A percentile compares a stretch with the other conserved stretches of the same genome.
phyloP scores from a whole-genome alignment of 1,140 invertebrate species.

The Sarcophaga bullata region DNA sequence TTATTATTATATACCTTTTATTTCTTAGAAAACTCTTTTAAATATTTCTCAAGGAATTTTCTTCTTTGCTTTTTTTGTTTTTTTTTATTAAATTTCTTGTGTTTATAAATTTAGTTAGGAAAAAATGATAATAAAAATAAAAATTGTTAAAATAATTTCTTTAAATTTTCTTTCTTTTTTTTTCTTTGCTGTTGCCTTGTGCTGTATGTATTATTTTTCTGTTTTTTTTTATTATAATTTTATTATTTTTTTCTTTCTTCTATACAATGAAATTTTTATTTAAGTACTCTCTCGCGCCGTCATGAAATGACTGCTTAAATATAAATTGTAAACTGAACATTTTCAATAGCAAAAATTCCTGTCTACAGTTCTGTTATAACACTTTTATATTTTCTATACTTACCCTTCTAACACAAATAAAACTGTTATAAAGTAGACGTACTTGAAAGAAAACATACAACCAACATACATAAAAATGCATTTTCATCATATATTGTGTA shows the following conservation, averaged over 20 bases:
- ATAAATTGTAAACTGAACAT: constrained; percentile 37
- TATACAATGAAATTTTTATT: neutral
- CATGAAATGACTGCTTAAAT: constrained; percentile 37
- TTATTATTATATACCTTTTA: neutral
- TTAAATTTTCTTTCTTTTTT: constrained; percentile 23
- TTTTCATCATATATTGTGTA: neutral
- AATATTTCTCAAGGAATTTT: neutral
- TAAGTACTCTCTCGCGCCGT: constrained; percentile 39
- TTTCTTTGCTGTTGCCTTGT: constrained; percentile 22
- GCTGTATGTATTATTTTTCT: constrained; percentile 8
- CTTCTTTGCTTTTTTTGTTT: neutral
- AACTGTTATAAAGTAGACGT: constrained; percentile 25
- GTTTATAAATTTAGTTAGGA: neutral
- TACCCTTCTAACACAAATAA: constrained; percentile 22
- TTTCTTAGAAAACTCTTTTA: neutral
- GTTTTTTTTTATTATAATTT: neutral
- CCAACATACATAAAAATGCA: neutral
- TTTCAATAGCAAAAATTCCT: neutral
- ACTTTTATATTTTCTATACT: neutral
- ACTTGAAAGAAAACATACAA: neutral
- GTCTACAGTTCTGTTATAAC: neutral
- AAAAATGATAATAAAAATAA: neutral
- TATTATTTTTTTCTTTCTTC: constrained; percentile 15
- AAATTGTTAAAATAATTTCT: neutral
- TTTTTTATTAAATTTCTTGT: neutral